Conservation (phyloP, 2,113 vertebrate species). For the Tichodroma muraria region DNA sequence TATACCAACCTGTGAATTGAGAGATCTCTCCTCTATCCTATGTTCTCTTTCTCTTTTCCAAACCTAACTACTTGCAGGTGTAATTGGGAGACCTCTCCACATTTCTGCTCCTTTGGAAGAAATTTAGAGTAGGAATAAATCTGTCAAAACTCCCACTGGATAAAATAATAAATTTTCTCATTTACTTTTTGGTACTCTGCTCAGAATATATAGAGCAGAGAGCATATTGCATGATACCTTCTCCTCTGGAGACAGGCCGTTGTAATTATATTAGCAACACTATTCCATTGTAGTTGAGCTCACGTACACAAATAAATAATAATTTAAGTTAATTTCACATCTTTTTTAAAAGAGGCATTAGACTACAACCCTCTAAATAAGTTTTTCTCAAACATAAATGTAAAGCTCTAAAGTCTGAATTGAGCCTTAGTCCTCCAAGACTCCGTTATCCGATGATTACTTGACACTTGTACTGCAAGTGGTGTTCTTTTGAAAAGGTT, state of each 20-base stretch:
- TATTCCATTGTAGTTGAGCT: neutral
- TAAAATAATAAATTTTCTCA: conserved; percentile 24
- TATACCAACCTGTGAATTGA: neutral
- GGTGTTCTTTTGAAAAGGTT: neutral
- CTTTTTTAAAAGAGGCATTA: neutral
- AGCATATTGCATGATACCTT: neutral
- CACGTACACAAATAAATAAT: neutral
- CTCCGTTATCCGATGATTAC: neutral
- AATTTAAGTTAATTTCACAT: neutral
- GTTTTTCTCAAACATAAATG: neutral
- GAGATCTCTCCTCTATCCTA: neutral
- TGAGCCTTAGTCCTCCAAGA: neutral
- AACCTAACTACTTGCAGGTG: neutral
- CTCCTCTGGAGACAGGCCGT: neutral
- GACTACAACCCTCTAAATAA: neutral
- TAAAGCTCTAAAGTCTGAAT: neutral
- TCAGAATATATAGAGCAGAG: neutral
- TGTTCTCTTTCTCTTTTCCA: neutral
- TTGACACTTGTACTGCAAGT: neutral
- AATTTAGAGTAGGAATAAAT: conserved; percentile 41
- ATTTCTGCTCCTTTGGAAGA: neutral
- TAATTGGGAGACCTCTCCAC: conserved; percentile 19
- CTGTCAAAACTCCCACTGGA: neutral
- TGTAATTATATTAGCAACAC: neutral
- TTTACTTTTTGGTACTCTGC: neutral